Percentiles rank a stretch among this genome's conserved stretches.
These are phyloP conservation scores for Lutra lutra DNA, from an alignment of 2,797 vertebrate species.

Conservation along the genomic window DNA sequence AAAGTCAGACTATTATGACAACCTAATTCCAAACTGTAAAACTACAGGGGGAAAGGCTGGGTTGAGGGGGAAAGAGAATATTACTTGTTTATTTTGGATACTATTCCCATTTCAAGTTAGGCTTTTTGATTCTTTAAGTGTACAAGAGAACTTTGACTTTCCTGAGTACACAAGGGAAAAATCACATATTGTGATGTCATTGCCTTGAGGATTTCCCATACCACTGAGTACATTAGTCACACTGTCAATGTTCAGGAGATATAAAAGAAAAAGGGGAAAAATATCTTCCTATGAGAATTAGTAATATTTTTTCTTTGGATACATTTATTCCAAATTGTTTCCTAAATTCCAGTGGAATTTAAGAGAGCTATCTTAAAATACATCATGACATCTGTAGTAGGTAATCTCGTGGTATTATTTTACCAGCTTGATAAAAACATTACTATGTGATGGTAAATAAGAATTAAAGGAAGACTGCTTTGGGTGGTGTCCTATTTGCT, in stretches of 20 bases:
- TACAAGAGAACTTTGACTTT: slow-evolving; percentile 84
- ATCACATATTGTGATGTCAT: slow-evolving; percentile 86
- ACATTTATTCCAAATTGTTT: slow-evolving; percentile 53
- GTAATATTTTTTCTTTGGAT: slow-evolving; percentile 60
- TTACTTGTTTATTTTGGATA: slow-evolving; percentile 85
- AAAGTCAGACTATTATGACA: slow-evolving; percentile 77
- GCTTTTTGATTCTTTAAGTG: slow-evolving; percentile 83
- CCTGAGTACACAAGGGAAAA: slow-evolving; percentile 82
- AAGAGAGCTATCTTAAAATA: slow-evolving; percentile 31
- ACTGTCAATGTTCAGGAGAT: slow-evolving; percentile 77
- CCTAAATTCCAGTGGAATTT: slow-evolving; percentile 42
- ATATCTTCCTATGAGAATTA: slow-evolving; percentile 56
- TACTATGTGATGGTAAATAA: not conserved
- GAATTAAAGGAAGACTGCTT: not conserved
- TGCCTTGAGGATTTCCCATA: slow-evolving; percentile 83
- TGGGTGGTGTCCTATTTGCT: not conserved
- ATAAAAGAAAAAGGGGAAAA: slow-evolving; percentile 62
- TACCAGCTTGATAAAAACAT: slow-evolving; percentile 3
- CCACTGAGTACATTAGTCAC: slow-evolving; percentile 84
- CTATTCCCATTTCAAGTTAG: slow-evolving; percentile 79
- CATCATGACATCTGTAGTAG: not conserved
- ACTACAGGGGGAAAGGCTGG: not conserved
- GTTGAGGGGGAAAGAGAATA: slow-evolving; percentile 64
- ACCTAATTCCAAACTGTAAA: slow-evolving; percentile 82
- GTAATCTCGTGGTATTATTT: not conserved